Percentiles rank a stretch among this genome's conserved stretches.
Conservation (phyloP, 2,797 vertebrate genomes). For the Characodon lateralis region DNA sequence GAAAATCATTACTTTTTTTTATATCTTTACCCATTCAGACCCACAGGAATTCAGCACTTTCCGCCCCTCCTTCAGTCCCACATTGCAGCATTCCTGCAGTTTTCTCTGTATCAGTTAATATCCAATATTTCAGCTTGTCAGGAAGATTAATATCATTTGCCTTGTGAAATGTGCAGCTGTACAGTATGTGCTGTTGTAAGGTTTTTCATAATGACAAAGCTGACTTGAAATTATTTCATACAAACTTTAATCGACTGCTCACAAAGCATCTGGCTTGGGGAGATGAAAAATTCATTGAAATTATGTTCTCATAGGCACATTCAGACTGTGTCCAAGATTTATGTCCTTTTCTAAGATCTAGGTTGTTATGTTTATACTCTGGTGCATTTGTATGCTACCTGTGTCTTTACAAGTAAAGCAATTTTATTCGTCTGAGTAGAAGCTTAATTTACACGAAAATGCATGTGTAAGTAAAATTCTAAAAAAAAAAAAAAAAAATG, state of each 20-base stretch:
- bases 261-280: conserved; percentile 33
- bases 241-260: conserved; percentile 55
- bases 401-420: background rate
- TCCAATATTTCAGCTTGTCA: conserved; percentile 65
- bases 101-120: conserved; percentile 54
- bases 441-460: conserved; percentile 8
- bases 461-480: conserved; percentile 21
- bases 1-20: conserved; percentile 38
- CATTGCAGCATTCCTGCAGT: conserved; percentile 50
- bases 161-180: conserved; percentile 38
- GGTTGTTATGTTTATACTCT: background rate
- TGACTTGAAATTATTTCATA: conserved; percentile 56
- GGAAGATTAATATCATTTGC: conserved; percentile 68
- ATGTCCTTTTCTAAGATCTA: conserved; percentile 20
- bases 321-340: conserved; percentile 19
- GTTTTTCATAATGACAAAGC: conserved; percentile 50
- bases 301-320: conserved; percentile 24
- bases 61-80: conserved; percentile 7
- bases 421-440: background rate
- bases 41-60: conserved; percentile 63
- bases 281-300: conserved; percentile 49
- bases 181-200: conserved; percentile 37
- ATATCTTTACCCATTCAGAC: conserved; percentile 72
- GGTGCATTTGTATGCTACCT: conserved; percentile 2
- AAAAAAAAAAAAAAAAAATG: background rate